A percentile compares a stretch with the other conserved stretches of the same genome.
phyloP scores from a whole-genome alignment of 2,797 vertebrate species.

The Crenichthys baileyi region DNA sequence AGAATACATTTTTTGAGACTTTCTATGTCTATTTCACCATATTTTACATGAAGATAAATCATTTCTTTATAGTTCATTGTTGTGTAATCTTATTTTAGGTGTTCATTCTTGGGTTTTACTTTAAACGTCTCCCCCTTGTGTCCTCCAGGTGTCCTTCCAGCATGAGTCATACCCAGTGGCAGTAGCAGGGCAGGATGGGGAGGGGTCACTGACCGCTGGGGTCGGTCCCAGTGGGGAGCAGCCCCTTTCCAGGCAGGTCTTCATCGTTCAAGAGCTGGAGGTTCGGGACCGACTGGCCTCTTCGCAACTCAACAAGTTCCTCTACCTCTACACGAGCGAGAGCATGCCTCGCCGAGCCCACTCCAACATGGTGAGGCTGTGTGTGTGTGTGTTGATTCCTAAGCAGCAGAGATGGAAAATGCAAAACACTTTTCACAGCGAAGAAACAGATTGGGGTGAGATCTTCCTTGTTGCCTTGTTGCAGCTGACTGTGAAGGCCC shows the following conservation, averaged over 20 bases:
- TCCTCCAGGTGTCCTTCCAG: constrained; percentile 89
- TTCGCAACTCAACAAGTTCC: constrained; percentile 94
- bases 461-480: constrained; percentile 29
- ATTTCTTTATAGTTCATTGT: not conserved
- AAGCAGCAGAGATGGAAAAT: not conserved
- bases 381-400: not conserved
- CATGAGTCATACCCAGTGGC: constrained; percentile 85
- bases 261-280: constrained; percentile 93
- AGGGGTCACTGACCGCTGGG: constrained; percentile 38
- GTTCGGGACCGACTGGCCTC: constrained; percentile 90
- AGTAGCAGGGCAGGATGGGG: constrained; percentile 69
- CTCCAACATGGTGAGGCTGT: constrained; percentile 89
- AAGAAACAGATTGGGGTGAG: not conserved
- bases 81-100: not conserved
- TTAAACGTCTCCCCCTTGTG: not conserved
- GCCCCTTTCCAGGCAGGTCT: constrained; percentile 90
- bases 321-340: constrained; percentile 94
- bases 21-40: not conserved
- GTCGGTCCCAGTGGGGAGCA: constrained; percentile 78
- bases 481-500: constrained; percentile 91
- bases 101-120: not conserved
- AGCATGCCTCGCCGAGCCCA: constrained; percentile 91
- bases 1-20: not conserved
- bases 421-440: not conserved
- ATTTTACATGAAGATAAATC: not conserved